Percentiles rank a stretch among this genome's conserved stretches.
Conservation (phyloP, 2,888 invertebrate species). For the Proisotoma minuta region DNA sequence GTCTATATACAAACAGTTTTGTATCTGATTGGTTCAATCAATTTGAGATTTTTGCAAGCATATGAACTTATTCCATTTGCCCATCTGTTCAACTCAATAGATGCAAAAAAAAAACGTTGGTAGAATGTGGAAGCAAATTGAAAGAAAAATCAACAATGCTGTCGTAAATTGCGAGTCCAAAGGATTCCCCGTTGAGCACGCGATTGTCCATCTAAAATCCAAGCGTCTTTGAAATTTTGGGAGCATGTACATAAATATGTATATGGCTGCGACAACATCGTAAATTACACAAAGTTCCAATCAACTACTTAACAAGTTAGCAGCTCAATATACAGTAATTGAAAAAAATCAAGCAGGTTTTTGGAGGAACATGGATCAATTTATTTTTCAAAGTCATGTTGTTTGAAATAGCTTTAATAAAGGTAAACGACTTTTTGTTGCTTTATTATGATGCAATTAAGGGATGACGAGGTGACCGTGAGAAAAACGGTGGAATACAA, state of each 20-base stretch:
- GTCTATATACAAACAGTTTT: too few relatives aligned
- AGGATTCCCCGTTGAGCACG: neutral
- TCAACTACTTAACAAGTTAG: slow-evolving; percentile 2
- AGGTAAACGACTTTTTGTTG: slow-evolving; percentile 2
- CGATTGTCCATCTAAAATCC: neutral
- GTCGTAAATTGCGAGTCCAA: neutral
- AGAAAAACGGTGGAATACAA: neutral
- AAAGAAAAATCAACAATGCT: neutral
- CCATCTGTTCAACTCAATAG: too few relatives aligned
- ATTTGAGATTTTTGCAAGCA: too few relatives aligned
- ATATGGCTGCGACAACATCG: neutral
- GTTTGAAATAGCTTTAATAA: neutral
- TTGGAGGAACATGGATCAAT: neutral
- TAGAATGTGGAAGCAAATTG: too few relatives aligned
- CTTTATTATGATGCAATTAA: neutral
- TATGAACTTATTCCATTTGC: too few relatives aligned
- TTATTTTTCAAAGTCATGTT: neutral
- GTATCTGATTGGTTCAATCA: too few relatives aligned
- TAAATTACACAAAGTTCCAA: neutral
- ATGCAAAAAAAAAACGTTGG: too few relatives aligned
- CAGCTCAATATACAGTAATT: neutral
- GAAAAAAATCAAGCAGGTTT: neutral
- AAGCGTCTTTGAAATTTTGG: neutral
- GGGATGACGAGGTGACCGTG: neutral
- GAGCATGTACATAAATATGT: neutral